phyloP scores from a whole-genome alignment of 2,113 vertebrate genomes.

The Sisor rabdophorus region DNA sequence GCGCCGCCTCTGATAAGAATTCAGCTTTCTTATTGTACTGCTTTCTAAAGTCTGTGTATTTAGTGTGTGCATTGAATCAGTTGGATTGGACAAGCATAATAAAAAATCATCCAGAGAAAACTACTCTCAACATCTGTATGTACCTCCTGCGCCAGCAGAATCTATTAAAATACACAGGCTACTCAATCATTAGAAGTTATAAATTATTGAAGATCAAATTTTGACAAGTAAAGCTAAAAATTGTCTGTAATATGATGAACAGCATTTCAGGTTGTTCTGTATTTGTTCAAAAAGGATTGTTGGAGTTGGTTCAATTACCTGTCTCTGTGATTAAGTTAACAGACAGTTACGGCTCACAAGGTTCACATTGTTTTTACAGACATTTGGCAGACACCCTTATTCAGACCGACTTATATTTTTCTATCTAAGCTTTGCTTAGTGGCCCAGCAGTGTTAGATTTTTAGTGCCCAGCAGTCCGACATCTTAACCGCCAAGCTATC shows the following conservation, averaged over 20 bases:
- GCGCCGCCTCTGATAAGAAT: background rate
- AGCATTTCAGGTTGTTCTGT: background rate
- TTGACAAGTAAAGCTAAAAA: conserved; percentile 9
- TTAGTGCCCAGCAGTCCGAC: too few relatives aligned
- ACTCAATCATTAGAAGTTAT: background rate
- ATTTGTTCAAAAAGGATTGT: background rate
- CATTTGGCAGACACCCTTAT: too few relatives aligned
- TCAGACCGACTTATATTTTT: too few relatives aligned
- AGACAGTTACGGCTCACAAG: background rate
- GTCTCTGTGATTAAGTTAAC: conserved; percentile 16
- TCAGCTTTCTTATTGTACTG: background rate
- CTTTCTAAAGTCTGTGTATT: background rate
- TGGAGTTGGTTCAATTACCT: background rate
- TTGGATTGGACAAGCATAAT: background rate
- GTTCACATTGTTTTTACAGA: background rate
- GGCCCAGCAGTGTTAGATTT: too few relatives aligned
- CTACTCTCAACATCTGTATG: background rate
- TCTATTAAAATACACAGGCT: background rate
- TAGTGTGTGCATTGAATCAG: background rate
- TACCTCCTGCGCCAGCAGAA: background rate
- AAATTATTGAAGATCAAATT: background rate
- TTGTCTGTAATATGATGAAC: conserved; percentile 1
- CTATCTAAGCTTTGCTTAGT: too few relatives aligned
- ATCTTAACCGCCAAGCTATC: too few relatives aligned
- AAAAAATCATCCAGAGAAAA: background rate